Evolutionary conservation across 2,888 invertebrate genomes (phyloP), one percentile per base, ranked within the genome.

Genomic region (Spodoptera exigua): DNA sequence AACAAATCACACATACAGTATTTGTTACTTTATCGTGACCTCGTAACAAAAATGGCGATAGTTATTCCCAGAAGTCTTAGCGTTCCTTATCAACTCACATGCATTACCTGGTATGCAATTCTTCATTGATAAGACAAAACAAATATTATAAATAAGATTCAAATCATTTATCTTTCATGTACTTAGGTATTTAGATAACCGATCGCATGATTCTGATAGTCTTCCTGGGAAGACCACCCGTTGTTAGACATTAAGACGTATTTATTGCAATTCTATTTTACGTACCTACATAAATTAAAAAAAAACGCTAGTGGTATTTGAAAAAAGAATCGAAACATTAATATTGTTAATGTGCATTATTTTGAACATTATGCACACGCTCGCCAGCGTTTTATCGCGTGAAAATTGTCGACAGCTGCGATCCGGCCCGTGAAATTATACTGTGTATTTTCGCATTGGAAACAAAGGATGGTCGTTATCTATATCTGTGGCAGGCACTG

Each of bases 401-500:
- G 16, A 37, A n/a, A 37, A 51, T 72, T 54, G 40, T n/a, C 9
- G 52, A 58, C 45, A 54, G 46, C 53, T 58, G 56, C 58, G 11
- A 37, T 12, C 35, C 2, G 40, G 39, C 32, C 4, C 47, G 16
- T 14, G 53, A 63, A 21, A 40, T 49, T 9, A n/a, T 36, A 12
- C 55, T 60, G 70, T 81, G 41, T 76, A 64, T 73, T 76, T 78
- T 70, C 52, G 48, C 34, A 13, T 11, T 61, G 44, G 44, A 45
- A 76, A 85, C 82, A 84, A 86, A 80, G 77, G 69, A 71, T 72
- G 61, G 74, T 75, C 80, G 73, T 74, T 85, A 85, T 86, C 49
- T 59, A 61, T 79, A 85, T 86, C 83, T 69, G 61, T 55, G 46
- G 65, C 64, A 64, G 59, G 69, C 70, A 60, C 55, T 67, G 79